Conservation (phyloP, 2,888 invertebrate genomes). For the Archips crataeganus region DNA sequence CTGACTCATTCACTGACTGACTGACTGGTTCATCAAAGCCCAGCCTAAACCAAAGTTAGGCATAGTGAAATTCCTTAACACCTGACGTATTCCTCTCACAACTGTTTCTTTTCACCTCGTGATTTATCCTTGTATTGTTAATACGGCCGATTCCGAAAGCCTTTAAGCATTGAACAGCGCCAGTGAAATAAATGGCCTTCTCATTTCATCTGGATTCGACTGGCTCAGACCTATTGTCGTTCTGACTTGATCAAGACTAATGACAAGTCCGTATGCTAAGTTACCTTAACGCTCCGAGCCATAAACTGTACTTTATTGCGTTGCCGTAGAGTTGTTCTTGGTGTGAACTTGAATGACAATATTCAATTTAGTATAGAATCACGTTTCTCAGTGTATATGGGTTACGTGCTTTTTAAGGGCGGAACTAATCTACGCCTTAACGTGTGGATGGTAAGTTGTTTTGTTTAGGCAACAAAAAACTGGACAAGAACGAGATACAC, state of each 20-base stretch:
- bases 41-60: too few species aligned
- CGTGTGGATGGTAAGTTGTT: conserved; percentile 10
- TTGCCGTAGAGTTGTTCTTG: neutral
- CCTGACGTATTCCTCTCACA: neutral
- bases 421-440: conserved; percentile 34
- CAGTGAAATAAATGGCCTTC: conserved; percentile 54
- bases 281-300: conserved; percentile 15
- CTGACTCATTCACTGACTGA: too few species aligned
- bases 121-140: conserved; percentile 37
- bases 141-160: conserved; percentile 42
- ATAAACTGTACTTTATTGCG: conserved; percentile 29
- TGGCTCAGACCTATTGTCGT: conserved; percentile 64
- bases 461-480: conserved; percentile 2
- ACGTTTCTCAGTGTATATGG: conserved; percentile 37
- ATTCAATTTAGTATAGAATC: conserved; percentile 41
- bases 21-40: too few species aligned
- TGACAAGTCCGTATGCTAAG: conserved; percentile 47
- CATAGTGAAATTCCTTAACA: conserved; percentile 22
- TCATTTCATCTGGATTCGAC: conserved; percentile 51
- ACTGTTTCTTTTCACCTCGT: conserved; percentile 29
- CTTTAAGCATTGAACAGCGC: conserved; percentile 45
- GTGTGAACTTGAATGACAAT: conserved; percentile 15
- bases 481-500: neutral
- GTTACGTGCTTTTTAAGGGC: conserved; percentile 32
- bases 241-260: conserved; percentile 64